phyloP scores from a whole-genome alignment of 2,797 vertebrate genomes.

The Sebastes taczanowskii region DNA sequence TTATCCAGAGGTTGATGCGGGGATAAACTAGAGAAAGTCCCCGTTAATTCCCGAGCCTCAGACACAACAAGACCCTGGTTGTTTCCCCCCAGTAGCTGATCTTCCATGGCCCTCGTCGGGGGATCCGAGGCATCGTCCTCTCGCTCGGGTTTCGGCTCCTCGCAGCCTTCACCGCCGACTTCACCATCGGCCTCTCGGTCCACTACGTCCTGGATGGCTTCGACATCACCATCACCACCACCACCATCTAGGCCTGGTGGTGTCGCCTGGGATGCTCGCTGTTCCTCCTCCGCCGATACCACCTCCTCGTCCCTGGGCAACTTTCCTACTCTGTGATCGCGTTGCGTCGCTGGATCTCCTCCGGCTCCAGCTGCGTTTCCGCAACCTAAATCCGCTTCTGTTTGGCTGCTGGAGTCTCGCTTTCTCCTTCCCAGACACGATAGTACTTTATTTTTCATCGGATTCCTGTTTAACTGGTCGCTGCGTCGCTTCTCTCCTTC shows the following conservation, averaged over 20 bases:
- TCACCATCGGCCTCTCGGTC: conserved; percentile 54
- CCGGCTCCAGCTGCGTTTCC: conserved; percentile 26
- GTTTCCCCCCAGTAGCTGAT: conserved; percentile 59
- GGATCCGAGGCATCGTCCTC: conserved; percentile 78
- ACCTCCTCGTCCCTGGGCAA: conserved; percentile 64
- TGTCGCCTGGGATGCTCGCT: conserved; percentile 14
- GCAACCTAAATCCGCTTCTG: conserved; percentile 22
- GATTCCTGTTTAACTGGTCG: conserved; percentile 60
- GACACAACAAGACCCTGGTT: conserved; percentile 21
- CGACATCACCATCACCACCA: not conserved
- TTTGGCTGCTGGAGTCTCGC: conserved; percentile 55
- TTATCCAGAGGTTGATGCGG: conserved; percentile 13
- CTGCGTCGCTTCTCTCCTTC: conserved; percentile 28
- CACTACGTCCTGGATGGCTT: not conserved
- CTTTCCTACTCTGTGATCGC: conserved; percentile 67
- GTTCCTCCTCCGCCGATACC: conserved; percentile 39
- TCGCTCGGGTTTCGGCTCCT: conserved; percentile 45
- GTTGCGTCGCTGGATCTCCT: conserved; percentile 44
- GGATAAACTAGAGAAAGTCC: conserved; percentile 14
- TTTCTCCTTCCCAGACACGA: conserved; percentile 71
- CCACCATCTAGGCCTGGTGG: conserved; percentile 22
- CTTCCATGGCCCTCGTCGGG: conserved; percentile 78
- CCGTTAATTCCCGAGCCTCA: not conserved
- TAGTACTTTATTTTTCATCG: conserved; percentile 77
- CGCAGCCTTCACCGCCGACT: not conserved